Evolutionary conservation across 2,888 invertebrate genomes (phyloP).

Genomic region (Rhodophaea formosa): DNA sequence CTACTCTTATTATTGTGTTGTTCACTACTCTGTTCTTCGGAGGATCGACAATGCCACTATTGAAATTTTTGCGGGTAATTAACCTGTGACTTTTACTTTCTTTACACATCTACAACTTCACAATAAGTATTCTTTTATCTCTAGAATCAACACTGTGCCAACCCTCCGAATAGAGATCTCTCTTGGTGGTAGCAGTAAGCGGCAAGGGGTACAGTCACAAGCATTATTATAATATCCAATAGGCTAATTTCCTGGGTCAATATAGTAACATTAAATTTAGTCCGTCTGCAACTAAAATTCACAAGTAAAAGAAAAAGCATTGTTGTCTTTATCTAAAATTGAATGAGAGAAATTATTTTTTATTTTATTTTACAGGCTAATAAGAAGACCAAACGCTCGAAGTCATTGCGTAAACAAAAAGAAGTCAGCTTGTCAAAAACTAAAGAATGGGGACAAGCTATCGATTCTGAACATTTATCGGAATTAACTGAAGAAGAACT

Average conservation of each 20-base stretch:
- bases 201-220: no score
- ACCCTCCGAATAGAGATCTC: no score
- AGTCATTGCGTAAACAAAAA: conserved; percentile 84
- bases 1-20: conserved; percentile 97
- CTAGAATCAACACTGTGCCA: no score
- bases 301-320: no score
- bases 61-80: conserved; percentile 92
- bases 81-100: not conserved
- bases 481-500: conserved; percentile 96
- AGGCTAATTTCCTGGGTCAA: no score
- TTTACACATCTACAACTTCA: no score
- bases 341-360: not conserved
- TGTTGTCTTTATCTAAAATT: no score
- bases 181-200: no score
- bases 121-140: no score
- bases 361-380: conserved; percentile 60
- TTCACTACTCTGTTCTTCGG: conserved; percentile 97
- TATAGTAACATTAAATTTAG: no score
- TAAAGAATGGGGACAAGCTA: conserved; percentile 97
- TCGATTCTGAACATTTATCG: conserved; percentile 95
- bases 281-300: no score
- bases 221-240: no score
- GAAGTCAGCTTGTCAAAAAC: conserved; percentile 98
- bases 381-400: conserved; percentile 74
- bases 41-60: conserved; percentile 97